Conservation (phyloP, 1,140 invertebrate genomes). For the Penaeus chinensis region DNA sequence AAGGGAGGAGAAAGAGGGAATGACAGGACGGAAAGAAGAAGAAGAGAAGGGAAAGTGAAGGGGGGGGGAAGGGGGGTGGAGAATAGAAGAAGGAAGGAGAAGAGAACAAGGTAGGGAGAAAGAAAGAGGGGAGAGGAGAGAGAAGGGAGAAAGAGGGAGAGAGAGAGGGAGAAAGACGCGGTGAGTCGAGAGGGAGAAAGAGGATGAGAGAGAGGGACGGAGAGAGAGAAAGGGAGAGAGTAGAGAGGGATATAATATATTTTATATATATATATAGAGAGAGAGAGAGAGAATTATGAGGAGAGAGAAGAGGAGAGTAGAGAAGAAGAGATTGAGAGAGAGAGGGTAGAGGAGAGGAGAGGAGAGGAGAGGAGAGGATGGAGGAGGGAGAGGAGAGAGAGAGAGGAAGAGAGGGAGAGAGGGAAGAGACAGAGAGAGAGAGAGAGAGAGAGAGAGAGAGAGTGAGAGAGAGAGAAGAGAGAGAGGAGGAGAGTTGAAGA, state of each 20-base stretch:
- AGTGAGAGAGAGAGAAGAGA: neutral
- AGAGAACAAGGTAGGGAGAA: neutral
- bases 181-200: slow-evolving; percentile 25
- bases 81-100: neutral
- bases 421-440: neutral
- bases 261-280: no score
- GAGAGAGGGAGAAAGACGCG: slow-evolving; percentile 10
- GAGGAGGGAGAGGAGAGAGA: neutral
- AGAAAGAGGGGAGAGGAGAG: neutral
- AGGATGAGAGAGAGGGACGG: neutral
- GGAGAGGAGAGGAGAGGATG: neutral
- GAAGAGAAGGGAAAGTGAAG: neutral
- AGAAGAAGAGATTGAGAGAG: slow-evolving; percentile 67
- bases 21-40: neutral
- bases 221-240: neutral
- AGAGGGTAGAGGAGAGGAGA: neutral
- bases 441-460: neutral
- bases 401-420: neutral
- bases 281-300: neutral
- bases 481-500: neutral
- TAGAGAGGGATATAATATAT: neutral
- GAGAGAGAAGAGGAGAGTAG: slow-evolving; percentile 74
- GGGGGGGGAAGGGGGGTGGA: neutral
- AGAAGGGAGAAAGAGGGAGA: neutral
- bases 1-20: neutral